Base-by-base conservation (phyloP, 92 coral and sea anemone species). In the Phymanthus crucifer region DNA sequence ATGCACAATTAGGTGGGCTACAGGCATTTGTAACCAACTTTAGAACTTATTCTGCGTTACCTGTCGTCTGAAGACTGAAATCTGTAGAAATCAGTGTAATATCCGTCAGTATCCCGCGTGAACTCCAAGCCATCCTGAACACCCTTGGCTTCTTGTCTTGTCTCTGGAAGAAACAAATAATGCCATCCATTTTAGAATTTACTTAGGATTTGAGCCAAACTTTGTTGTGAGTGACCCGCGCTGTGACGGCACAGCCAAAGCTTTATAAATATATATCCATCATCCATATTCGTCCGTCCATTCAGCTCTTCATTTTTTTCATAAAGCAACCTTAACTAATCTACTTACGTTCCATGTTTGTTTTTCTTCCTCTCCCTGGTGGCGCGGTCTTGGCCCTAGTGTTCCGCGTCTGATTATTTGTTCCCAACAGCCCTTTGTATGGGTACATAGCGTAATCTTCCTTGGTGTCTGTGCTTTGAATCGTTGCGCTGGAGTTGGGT, bases 391-490 rank as follows among this genome's bases (percentile, higher is more conserved):
- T 80, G 6, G 46, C 86, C 70, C 72, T 77, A 24, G 35, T 32
- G 32, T 36, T 43, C 27, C 77, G 56, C 17, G 38, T 84, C 24
- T 71, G 72, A 65, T 21, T 43, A 58, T 54, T 35, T 79, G 66
- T 12, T 36, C 76, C 21, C 40, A 82, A 1, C 75, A 45, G 75
- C 12, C 47, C 67, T 40, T 84, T 50, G 66, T 92, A 90, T 4
- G 97, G 97, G 35, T 83, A 90, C 88, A 90, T 70, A 11, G 86
- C 56, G 61, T 69, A 75, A 78, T 92, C 92, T 29, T 91, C 90
- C 0, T 79, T 80, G 32, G 81, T 75, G 9, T 73, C 75, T 36
- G 74, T 80, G 67, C 79, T 86, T n/a, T 76, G 82, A 9, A 86
- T 56, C 0, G 86, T 83, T 37, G 85, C 93, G 1, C 92, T 91